These are phyloP conservation scores for Suillia variegata DNA, from an alignment of 2,888 invertebrate genomes.

Conservation along the genomic window DNA sequence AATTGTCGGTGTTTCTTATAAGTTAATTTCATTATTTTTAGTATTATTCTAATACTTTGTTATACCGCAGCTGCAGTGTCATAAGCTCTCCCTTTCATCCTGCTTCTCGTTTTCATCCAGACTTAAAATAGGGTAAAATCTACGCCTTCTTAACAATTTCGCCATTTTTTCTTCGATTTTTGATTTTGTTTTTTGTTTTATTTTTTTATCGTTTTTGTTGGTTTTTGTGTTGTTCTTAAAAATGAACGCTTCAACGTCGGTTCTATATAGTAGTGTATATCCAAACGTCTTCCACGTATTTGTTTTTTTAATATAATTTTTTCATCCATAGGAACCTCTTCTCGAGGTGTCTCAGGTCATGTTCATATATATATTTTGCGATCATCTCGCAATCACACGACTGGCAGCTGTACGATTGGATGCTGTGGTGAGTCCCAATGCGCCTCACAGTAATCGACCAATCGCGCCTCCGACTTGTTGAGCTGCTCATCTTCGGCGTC, in stretches of 20 bases:
- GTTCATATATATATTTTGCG: constrained; percentile 10
- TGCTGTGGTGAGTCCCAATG: constrained; percentile 69
- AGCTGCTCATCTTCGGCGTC: constrained; percentile 61
- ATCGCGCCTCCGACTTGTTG: constrained; percentile 67
- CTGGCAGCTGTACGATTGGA: constrained; percentile 71
- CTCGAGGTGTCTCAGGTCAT: too few relatives aligned
- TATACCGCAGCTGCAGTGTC: too few relatives aligned
- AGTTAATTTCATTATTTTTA: too few relatives aligned
- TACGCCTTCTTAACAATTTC: not conserved
- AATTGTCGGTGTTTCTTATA: too few relatives aligned
- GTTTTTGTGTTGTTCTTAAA: too few relatives aligned
- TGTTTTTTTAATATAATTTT: too few relatives aligned
- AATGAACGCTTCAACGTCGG: constrained; percentile 39
- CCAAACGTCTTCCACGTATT: constrained; percentile 54
- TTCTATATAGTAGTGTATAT: constrained; percentile 42
- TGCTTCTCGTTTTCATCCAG: too few relatives aligned
- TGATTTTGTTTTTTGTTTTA: not conserved
- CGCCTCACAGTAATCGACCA: constrained; percentile 72
- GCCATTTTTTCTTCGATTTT: too few relatives aligned
- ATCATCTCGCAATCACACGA: constrained; percentile 62
- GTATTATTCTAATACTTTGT: too few relatives aligned
- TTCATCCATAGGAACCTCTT: constrained; percentile 19
- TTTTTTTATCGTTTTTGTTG: constrained; percentile 7
- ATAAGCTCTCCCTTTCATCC: too few relatives aligned
- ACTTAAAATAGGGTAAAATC: not conserved